These are phyloP conservation scores for Vanacampus margaritifer DNA, from an alignment of 2,113 vertebrate genomes.

Conservation along the genomic window DNA sequence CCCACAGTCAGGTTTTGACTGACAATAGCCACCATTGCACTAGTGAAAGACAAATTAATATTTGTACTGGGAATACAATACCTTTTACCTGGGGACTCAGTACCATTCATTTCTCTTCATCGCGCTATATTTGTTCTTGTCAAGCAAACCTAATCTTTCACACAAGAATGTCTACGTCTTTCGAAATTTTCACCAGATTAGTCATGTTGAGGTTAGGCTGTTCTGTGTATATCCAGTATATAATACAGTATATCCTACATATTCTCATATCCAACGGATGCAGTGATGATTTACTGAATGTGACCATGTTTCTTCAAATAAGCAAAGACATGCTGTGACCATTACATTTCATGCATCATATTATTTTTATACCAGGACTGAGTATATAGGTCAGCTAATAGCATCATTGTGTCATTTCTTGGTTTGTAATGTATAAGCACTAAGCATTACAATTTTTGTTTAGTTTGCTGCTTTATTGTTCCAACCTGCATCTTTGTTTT, in stretches of 20 bases:
- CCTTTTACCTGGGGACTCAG: too few relatives aligned
- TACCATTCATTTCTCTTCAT: too few relatives aligned
- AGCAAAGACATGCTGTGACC: neutral
- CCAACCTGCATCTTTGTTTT: conserved; percentile 19
- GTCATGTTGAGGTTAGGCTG: neutral
- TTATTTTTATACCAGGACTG: neutral
- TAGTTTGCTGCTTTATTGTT: neutral
- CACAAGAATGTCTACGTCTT: too few relatives aligned
- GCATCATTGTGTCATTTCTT: neutral
- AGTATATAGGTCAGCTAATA: neutral
- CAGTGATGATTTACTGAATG: neutral
- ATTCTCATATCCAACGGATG: neutral
- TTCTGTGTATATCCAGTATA: too few relatives aligned
- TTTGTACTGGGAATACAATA: neutral
- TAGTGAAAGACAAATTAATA: neutral
- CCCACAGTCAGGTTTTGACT: conserved; percentile 21
- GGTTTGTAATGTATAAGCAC: neutral
- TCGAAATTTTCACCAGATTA: neutral
- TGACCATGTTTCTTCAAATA: neutral
- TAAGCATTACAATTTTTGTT: neutral
- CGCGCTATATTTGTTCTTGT: too few relatives aligned
- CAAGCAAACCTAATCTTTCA: too few relatives aligned
- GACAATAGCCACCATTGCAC: conserved; percentile 34
- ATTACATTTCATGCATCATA: neutral
- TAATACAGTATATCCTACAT: neutral